Percentiles rank a stretch among this genome's conserved stretches.
Conservation (phyloP, 1,140 invertebrate genomes). For the Dreissena polymorpha region DNA sequence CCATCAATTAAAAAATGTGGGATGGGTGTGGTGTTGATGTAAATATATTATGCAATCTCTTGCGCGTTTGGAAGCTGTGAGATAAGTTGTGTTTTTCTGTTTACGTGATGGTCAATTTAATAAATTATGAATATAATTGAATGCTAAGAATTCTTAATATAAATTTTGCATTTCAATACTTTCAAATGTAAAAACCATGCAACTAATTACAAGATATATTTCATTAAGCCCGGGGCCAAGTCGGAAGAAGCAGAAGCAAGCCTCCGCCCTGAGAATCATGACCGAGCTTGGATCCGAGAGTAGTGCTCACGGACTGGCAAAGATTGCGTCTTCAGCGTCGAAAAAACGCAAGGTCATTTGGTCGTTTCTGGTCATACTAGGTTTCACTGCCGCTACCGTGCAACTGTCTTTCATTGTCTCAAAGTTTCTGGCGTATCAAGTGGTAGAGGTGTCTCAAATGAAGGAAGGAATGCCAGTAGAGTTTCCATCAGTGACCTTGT, state of each 20-base stretch:
- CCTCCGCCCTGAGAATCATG: conserved; percentile 67
- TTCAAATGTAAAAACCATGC: no score
- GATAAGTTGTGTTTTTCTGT: no score
- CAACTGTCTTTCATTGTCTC: conserved; percentile 73
- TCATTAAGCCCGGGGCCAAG: no score
- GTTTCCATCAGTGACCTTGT: conserved; percentile 73
- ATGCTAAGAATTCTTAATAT: no score
- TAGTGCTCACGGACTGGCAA: conserved; percentile 75
- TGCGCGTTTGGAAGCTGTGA: no score
- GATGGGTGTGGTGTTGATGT: no score
- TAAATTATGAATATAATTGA: no score
- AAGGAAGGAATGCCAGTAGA: conserved; percentile 76
- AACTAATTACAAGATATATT: no score
- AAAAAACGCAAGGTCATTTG: conserved; percentile 74
- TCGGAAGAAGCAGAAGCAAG: conserved; percentile 36
- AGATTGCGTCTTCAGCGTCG: conserved; percentile 72
- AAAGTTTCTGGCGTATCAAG: conserved; percentile 73
- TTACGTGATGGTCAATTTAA: no score
- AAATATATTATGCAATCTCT: no score
- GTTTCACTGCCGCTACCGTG: conserved; percentile 74
- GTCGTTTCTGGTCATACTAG: conserved; percentile 73
- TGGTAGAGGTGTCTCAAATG: conserved; percentile 75
- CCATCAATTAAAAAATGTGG: no score
- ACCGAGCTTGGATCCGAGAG: conserved; percentile 74
- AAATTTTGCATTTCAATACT: no score